These are phyloP conservation scores for Bufo bufo DNA, from an alignment of 2,113 vertebrate genomes.

Conservation along the genomic window DNA sequence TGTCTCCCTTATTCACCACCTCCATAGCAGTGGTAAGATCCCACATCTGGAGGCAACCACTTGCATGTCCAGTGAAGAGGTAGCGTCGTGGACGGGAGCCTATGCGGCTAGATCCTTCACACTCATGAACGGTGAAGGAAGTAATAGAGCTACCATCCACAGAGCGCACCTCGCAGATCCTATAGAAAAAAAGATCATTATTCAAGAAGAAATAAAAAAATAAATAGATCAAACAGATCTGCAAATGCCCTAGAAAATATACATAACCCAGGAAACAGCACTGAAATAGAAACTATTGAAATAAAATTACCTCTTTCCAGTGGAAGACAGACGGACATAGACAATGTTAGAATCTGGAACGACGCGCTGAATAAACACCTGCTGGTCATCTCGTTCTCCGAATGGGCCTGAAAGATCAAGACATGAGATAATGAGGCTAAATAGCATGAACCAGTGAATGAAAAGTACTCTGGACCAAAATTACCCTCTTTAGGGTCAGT, in stretches of 20 bases:
- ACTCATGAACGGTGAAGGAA: constrained; percentile 88
- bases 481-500: too few species aligned
- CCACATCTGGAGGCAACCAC: constrained; percentile 93
- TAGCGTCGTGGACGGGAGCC: constrained; percentile 83
- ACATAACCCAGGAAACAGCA: not conserved
- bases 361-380: constrained; percentile 91
- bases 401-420: constrained; percentile 78
- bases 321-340: constrained; percentile 87
- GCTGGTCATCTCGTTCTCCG: constrained; percentile 88
- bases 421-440: not conserved
- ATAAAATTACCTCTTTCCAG: constrained; percentile 81
- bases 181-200: constrained; percentile 57
- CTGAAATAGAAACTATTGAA: not conserved
- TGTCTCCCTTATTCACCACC: constrained; percentile 62
- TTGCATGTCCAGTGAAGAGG: constrained; percentile 87
- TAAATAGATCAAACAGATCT: not conserved
- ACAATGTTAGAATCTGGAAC: constrained; percentile 86
- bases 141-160: constrained; percentile 85
- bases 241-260: not conserved
- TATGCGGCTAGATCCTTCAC: constrained; percentile 87
- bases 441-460: not conserved
- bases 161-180: constrained; percentile 85
- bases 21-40: constrained; percentile 91
- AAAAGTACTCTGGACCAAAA: too few species aligned
- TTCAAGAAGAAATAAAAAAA: not conserved